Evolutionary conservation across 2,888 invertebrate genomes (phyloP), one percentile per base, ranked within the genome.

Genomic region (Spicauda simplicius): DNA sequence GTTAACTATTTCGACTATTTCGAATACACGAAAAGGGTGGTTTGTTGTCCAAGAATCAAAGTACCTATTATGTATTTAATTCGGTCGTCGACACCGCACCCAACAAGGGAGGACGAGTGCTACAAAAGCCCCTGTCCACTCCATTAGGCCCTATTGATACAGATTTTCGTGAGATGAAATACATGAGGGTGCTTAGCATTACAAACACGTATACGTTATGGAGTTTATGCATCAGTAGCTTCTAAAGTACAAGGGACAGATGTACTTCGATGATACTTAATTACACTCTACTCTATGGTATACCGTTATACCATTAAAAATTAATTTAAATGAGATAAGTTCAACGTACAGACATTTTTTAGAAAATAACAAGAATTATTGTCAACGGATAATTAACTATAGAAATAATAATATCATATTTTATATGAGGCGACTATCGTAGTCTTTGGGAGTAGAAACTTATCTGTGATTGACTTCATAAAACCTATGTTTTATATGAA

Each of bases 121-220:
- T 56, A 70, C 70, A 85, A 84, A 80, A 82, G 25, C 25, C 25
- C 57, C 75, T 80, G 84, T 85, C 84, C 84, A 77, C 82, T 79
- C 85, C 84, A 90, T 89, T 89, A 88, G 78, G 76, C 74, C 74
- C 87, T 81, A 90, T 89, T 89, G 86, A 90, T 86, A 85, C 80
- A 77, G 74, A 58, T 58, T 54, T 58, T 80, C 80, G 74, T 74
- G 81, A 80, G 82, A 85, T 82, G 80, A 80, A 81, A 84, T 81
- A 81, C 81, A 77, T 79, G 78, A 77, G 79, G 82, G 83, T 78
- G 77, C 79, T 81, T 79, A 52, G 53, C 58, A 57, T 64, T 48
- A 48, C 33, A 55, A 66, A 48, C 60, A 56, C 20, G 48, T 60
- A 30, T 37, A 50, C 33, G 12, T 52, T 67, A 16, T 30, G 18